A percentile compares a stretch with the other conserved stretches of the same genome.
These are phyloP conservation scores for Perdita meconis DNA, from an alignment of 2,888 invertebrate genomes.

Conservation along the genomic window DNA sequence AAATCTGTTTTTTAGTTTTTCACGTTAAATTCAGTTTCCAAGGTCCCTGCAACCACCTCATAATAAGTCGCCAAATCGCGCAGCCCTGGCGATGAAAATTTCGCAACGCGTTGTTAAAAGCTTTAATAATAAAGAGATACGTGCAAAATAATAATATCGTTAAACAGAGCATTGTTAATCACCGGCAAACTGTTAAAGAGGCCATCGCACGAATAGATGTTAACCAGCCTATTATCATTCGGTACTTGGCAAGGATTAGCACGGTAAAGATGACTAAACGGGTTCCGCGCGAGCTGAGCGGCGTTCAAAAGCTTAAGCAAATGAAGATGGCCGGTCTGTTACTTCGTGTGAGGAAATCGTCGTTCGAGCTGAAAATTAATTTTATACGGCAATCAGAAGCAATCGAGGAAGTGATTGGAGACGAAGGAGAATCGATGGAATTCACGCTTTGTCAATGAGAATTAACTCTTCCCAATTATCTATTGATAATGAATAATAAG, in stretches of 20 bases:
- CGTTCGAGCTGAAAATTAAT: not conserved
- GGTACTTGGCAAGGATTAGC: not conserved
- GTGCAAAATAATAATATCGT: not conserved
- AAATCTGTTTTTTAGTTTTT: too few species aligned
- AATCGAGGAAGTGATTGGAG: not conserved
- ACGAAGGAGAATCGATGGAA: not conserved
- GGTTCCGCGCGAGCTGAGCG: not conserved
- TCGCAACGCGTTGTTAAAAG: too few species aligned
- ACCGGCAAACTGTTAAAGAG: not conserved
- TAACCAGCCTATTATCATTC: not conserved
- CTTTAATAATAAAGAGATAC: not conserved
- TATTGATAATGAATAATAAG: too few species aligned
- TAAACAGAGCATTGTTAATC: slow-evolving; percentile 1
- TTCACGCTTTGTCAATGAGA: not conserved
- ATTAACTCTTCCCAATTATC: not conserved
- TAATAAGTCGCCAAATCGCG: too few species aligned
- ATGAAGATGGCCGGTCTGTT: not conserved
- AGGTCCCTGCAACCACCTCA: too few species aligned
- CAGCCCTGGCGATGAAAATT: too few species aligned
- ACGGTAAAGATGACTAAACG: not conserved
- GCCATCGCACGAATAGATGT: not conserved
- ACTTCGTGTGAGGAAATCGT: not conserved
- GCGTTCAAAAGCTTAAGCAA: not conserved
- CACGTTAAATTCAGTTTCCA: too few species aligned
- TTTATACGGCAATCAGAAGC: slow-evolving; percentile 1